phyloP scores from a whole-genome alignment of 2,888 invertebrate genomes.

The Agonopterix heracliana region DNA sequence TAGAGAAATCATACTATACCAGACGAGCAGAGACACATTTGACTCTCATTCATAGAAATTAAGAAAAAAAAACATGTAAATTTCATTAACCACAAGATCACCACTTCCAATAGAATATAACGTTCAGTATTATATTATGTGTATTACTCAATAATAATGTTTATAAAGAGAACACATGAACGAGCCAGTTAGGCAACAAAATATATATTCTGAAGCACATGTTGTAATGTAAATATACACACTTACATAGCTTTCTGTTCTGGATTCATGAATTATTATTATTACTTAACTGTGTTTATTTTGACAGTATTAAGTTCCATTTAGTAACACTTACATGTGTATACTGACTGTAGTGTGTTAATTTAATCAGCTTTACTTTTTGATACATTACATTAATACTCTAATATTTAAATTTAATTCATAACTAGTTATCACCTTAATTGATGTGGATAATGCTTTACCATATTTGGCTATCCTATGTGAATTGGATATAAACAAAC shows the following conservation, averaged over 20 bases:
- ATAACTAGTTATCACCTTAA: background rate
- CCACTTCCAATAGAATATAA: too few relatives aligned
- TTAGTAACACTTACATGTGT: slow-evolving; percentile 19
- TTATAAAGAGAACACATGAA: slow-evolving; percentile 44
- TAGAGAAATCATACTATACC: too few relatives aligned
- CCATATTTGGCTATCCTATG: too few relatives aligned
- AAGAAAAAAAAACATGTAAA: too few relatives aligned
- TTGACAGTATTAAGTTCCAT: slow-evolving; percentile 24
- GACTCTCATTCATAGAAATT: too few relatives aligned
- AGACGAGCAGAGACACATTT: too few relatives aligned
- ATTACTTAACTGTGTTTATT: slow-evolving; percentile 25
- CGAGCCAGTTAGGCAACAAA: slow-evolving; percentile 27
- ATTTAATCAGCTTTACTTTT: slow-evolving; percentile 14
- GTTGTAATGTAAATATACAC: slow-evolving; percentile 49
- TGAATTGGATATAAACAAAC: too few relatives aligned
- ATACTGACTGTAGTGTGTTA: slow-evolving; percentile 19
- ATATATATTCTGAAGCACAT: slow-evolving; percentile 43
- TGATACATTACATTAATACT: background rate
- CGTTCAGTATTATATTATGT: too few relatives aligned
- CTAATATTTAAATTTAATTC: background rate
- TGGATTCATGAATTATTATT: slow-evolving; percentile 16
- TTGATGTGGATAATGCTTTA: background rate
- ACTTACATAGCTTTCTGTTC: slow-evolving; percentile 28
- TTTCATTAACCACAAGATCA: too few relatives aligned
- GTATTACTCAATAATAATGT: slow-evolving; percentile 3